Evolutionary conservation across 1,140 invertebrate species (phyloP).

Genomic region (Oedothorax gibbosus): DNA sequence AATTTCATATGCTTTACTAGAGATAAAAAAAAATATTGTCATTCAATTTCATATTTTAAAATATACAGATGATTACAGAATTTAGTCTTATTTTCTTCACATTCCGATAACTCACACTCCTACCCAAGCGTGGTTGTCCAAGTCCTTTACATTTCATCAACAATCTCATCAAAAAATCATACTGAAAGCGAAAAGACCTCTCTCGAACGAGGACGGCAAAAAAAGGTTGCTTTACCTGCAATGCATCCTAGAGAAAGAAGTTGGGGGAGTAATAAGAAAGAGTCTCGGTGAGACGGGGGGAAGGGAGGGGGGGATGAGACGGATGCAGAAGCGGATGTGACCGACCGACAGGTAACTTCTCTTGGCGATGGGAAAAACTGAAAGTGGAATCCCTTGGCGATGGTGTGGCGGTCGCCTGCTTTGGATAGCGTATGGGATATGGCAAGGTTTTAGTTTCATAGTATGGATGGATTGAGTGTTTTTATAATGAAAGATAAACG

Average conservation of each 20-base stretch:
- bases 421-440: too few species aligned
- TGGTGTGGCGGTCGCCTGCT: neutral
- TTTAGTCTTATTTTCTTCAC: too few species aligned
- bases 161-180: too few species aligned
- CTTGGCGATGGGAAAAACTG: neutral
- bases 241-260: neutral
- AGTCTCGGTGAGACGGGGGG: neutral
- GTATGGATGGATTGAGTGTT: neutral
- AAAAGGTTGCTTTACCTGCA: constrained; percentile 38
- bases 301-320: neutral
- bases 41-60: too few species aligned
- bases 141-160: too few species aligned
- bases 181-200: too few species aligned
- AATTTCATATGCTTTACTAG: too few species aligned
- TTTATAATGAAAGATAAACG: neutral
- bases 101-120: too few species aligned
- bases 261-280: constrained; percentile 2
- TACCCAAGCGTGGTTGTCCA: too few species aligned
- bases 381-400: constrained; percentile 11
- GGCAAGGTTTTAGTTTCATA: neutral
- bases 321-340: constrained; percentile 57
- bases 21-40: too few species aligned
- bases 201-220: neutral
- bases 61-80: too few species aligned
- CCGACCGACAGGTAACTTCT: constrained; percentile 37